Conservation (phyloP, 2,797 vertebrate genomes). For the Huso huso region DNA sequence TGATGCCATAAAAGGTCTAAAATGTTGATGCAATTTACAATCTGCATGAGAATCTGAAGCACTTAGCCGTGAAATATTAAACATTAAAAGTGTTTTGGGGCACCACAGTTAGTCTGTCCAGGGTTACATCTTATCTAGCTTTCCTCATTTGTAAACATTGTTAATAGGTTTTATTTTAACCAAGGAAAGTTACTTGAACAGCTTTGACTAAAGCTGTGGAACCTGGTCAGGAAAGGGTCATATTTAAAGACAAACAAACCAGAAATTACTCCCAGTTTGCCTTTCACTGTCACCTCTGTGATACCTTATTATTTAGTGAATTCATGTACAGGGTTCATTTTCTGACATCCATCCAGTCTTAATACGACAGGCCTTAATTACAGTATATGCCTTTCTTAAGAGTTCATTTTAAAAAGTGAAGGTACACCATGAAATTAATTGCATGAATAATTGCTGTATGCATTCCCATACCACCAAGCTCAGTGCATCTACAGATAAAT, state of each 20-base stretch:
- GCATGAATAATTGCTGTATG: constrained; percentile 54
- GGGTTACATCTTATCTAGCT: constrained; percentile 38
- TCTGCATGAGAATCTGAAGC: constrained; percentile 37
- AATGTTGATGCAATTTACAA: constrained; percentile 27
- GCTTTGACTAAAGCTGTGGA: constrained; percentile 39
- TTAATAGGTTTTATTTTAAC: constrained; percentile 54
- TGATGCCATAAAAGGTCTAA: constrained; percentile 30
- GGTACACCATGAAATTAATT: constrained; percentile 60
- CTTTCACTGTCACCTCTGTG: constrained; percentile 47
- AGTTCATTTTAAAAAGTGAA: constrained; percentile 48
- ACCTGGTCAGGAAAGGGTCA: constrained; percentile 59
- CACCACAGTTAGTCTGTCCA: constrained; percentile 19
- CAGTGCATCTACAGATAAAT: background rate
- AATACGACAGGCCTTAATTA: constrained; percentile 47
- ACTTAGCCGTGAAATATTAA: constrained; percentile 37
- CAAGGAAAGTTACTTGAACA: constrained; percentile 45
- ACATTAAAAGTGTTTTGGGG: constrained; percentile 17
- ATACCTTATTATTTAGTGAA: constrained; percentile 59
- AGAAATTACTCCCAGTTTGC: constrained; percentile 62
- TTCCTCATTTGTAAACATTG: constrained; percentile 42
- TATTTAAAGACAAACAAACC: constrained; percentile 51
- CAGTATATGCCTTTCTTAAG: constrained; percentile 33
- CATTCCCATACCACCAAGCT: constrained; percentile 16
- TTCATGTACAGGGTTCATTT: constrained; percentile 33
- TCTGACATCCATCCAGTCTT: constrained; percentile 34